Percentiles rank a stretch among this genome's conserved stretches.
Conservation (phyloP, 2,797 vertebrate species). For the Loriculus beryllinus region DNA sequence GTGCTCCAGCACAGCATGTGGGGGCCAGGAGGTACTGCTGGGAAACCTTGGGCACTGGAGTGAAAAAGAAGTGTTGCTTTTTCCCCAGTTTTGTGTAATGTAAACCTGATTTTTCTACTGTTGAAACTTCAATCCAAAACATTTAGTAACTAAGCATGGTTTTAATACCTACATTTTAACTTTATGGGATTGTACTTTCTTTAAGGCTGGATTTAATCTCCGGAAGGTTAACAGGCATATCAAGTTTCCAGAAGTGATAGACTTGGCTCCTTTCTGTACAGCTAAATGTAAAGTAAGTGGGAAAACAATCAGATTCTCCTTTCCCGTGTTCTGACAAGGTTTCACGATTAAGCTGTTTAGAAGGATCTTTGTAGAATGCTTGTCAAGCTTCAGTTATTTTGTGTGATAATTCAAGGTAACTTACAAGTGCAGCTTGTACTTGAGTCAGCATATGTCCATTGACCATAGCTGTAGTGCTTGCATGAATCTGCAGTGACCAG, state of each 20-base stretch:
- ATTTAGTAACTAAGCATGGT: neutral
- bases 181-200: neutral
- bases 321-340: neutral
- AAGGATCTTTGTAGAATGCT: neutral
- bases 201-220: slow-evolving; percentile 89
- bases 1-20: neutral
- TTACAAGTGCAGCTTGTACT: neutral
- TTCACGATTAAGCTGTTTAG: neutral
- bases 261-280: slow-evolving; percentile 92
- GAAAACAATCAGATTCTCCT: neutral
- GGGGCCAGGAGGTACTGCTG: neutral
- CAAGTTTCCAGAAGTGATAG: slow-evolving; percentile 89
- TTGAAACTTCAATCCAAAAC: neutral
- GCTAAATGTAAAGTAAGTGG: slow-evolving; percentile 89
- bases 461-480: neutral
- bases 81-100: neutral
- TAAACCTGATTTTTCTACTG: neutral
- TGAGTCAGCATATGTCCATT: neutral
- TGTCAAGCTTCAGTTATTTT: neutral
- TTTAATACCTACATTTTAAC: neutral
- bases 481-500: neutral
- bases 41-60: neutral
- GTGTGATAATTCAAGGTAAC: neutral
- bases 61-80: neutral
- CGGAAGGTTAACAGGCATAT: slow-evolving; percentile 93